phyloP scores from a whole-genome alignment of 2,113 vertebrate genomes.

The human (Homo sapiens) region GRCh38 chr4:162160501-162161000 shows the following conservation, averaged over 20 bases:
- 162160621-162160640: neutral
- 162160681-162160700: constrained; percentile 23
- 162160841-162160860: neutral
- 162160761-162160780: neutral
- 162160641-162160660: neutral
- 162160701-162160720: neutral
- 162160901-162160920: neutral
- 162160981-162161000: neutral
- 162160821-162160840: neutral
- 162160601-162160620: neutral
- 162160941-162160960: neutral
- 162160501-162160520: neutral
- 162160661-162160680: neutral
- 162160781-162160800: neutral
- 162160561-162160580: neutral
- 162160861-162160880: neutral
- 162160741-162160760: neutral
- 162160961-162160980: neutral
- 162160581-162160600: neutral
- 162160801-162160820: neutral
- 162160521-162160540: constrained; percentile 32
- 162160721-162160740: neutral
- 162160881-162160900: neutral
- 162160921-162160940: neutral
- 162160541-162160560: neutral